These are phyloP conservation scores for Austrofundulus limnaeus DNA, from an alignment of 2,113 vertebrate species.

Conservation along the genomic window DNA sequence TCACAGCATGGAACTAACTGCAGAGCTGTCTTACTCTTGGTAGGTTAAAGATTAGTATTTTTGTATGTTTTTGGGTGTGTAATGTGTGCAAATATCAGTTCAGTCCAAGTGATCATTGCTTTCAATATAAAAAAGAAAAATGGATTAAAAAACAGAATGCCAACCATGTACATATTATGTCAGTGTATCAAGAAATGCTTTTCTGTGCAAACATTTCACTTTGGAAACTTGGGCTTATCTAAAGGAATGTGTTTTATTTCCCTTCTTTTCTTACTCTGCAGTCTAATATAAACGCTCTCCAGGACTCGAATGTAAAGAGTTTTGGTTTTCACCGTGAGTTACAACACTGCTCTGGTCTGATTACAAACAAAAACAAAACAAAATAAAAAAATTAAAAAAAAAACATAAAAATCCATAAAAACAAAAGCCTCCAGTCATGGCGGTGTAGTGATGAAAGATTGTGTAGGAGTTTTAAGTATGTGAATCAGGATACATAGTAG, in stretches of 20 bases:
- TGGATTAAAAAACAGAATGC: slow-evolving; percentile 54
- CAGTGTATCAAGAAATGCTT: slow-evolving; percentile 81
- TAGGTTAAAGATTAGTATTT: slow-evolving; percentile 99
- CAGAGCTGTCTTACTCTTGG: slow-evolving; percentile 98
- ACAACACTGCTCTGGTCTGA: slow-evolving; percentile 81
- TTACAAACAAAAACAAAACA: slow-evolving; percentile 52
- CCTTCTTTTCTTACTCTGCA: slow-evolving; percentile 61
- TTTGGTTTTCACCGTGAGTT: slow-evolving; percentile 64
- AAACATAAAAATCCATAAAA: slow-evolving; percentile 30
- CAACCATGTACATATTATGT: slow-evolving; percentile 89
- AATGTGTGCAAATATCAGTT: slow-evolving; percentile 93
- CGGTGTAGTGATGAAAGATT: slow-evolving; percentile 85
- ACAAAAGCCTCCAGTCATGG: slow-evolving; percentile 61
- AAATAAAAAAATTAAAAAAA: slow-evolving; percentile 33
- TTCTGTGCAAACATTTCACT: slow-evolving; percentile 80
- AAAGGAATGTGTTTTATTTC: slow-evolving; percentile 72
- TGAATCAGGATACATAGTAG: slow-evolving; percentile 97
- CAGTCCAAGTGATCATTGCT: slow-evolving; percentile 89
- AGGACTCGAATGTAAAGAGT: slow-evolving; percentile 67
- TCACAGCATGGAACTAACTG: slow-evolving; percentile 97
- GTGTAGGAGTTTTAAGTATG: slow-evolving; percentile 89
- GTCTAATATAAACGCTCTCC: slow-evolving; percentile 59
- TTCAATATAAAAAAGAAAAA: slow-evolving; percentile 50
- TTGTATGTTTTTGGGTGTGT: slow-evolving; percentile 98
- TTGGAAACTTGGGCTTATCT: slow-evolving; percentile 80